Percentiles rank a stretch among this genome's conserved stretches.
Evolutionary conservation across 1,140 invertebrate species (phyloP).

Genomic region (Lysiphlebus fabarum): DNA sequence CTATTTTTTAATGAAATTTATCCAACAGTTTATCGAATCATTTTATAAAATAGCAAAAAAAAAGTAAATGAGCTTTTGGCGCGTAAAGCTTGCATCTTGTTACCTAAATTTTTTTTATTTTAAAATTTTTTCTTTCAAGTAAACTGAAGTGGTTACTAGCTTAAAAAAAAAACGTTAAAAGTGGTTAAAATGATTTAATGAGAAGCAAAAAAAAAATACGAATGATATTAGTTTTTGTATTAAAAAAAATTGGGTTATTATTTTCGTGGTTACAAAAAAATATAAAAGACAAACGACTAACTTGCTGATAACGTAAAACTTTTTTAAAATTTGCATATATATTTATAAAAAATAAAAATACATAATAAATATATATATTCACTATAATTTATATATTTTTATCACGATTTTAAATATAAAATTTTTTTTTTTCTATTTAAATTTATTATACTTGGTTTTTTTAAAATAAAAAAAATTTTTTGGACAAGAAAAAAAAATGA

Average conservation of each 20-base stretch:
- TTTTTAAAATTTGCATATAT: not conserved
- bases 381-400: too few species aligned
- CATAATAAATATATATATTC: too few species aligned
- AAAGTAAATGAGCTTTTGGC: not conserved
- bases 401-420: too few species aligned
- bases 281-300: constrained; percentile 1
- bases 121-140: too few species aligned
- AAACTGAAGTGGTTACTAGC: too few species aligned
- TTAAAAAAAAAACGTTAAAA: too few species aligned
- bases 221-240: not conserved
- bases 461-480: not conserved
- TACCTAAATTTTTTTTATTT: too few species aligned
- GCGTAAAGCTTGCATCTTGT: not conserved
- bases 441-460: too few species aligned
- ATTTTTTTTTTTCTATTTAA: too few species aligned
- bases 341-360: too few species aligned
- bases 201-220: not conserved
- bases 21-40: constrained; percentile 13
- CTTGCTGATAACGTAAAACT: constrained; percentile 14
- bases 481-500: constrained; percentile 1
- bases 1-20: too few species aligned
- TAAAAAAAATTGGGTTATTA: not conserved
- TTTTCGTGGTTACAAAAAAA: not conserved
- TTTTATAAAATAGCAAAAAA: not conserved
- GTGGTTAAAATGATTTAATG: constrained; percentile 8